Evolutionary conservation across 2,113 vertebrate species (phyloP).

Genomic region (Neopipo cinnamomea): DNA sequence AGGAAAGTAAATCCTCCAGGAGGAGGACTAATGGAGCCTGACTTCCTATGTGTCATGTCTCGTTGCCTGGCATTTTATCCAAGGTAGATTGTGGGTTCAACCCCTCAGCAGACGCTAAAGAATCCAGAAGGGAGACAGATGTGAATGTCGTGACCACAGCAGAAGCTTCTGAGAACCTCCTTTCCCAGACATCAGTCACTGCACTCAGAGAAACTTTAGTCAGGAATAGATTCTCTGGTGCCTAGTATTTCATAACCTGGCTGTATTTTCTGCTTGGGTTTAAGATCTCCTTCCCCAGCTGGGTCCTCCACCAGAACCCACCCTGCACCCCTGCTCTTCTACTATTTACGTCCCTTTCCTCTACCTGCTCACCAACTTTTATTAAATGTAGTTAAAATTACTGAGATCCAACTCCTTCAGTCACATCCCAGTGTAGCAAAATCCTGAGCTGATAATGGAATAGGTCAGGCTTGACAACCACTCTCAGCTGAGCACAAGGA

Average conservation of each 20-base stretch:
- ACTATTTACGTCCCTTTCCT: background rate
- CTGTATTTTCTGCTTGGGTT: background rate
- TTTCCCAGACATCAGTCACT: background rate
- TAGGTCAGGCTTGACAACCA: background rate
- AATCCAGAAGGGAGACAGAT: background rate
- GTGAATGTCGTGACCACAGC: background rate
- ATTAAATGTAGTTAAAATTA: background rate
- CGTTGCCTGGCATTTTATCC: background rate
- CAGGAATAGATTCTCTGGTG: background rate
- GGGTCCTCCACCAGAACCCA: background rate
- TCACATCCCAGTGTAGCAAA: background rate
- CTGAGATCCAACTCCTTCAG: background rate
- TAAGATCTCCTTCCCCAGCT: background rate
- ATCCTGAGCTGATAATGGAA: slow-evolving; percentile 2
- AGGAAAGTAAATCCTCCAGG: background rate
- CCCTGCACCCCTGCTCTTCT: background rate
- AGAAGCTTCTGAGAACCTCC: background rate
- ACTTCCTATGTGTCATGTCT: background rate
- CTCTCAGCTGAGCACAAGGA: background rate
- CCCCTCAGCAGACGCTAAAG: background rate
- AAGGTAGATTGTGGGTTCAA: background rate
- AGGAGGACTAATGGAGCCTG: rapidly evolving
- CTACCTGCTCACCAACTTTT: background rate
- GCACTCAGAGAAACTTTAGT: background rate
- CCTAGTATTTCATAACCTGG: background rate